Evolutionary conservation across 2,888 invertebrate genomes (phyloP), one percentile per base, ranked within the genome.

Genomic region (Mycalesis mineus): DNA sequence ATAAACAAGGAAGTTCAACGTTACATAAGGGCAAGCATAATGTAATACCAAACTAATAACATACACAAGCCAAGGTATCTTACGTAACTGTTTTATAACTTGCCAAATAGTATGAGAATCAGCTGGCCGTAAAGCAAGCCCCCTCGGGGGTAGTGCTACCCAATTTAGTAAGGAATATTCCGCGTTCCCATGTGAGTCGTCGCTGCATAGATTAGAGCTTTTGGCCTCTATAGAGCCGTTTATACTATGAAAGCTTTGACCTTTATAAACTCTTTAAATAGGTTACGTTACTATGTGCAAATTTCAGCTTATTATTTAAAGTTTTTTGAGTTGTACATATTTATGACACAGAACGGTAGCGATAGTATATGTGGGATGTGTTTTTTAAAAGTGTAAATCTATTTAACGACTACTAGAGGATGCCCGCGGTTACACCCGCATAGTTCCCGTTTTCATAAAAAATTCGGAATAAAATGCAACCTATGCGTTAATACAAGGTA

Each of bases 81-180:
- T 47, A 47, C 47, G 17, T 49, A 49, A 39, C 49, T 49, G 49
- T 13, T 49, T 49, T 49, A 50, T 50, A 49, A 58, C 55, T 61
- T 52, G 15, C 29, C 56, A 57, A 31, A 55, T 55, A 51, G 62
- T 57, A 57, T 48, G 50, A 47, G 50, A 62, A 45, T 55, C 47
- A 54, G 51, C 40, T 42, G 53, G 41, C 51, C 52, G 62, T 60
- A 57, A 60, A 57, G 55, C 55, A 39, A 31, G 33, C 2, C 55
- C 60, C 59, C 57, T 17, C 2, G 33, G 33, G 52, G 51, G 41
- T 29, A 14, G 22, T 63, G 52, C 60, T 63, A 66, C 61, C 63
- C 63, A 67, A 67, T 69, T 65, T 67, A 58, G 61, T 60, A 61
- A 58, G 62, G 60, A 64, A 65, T 58, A 62, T 52, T 62, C 53